Evolutionary conservation across 1,140 invertebrate genomes (phyloP).

Genomic region (Tetraneura akinire): DNA sequence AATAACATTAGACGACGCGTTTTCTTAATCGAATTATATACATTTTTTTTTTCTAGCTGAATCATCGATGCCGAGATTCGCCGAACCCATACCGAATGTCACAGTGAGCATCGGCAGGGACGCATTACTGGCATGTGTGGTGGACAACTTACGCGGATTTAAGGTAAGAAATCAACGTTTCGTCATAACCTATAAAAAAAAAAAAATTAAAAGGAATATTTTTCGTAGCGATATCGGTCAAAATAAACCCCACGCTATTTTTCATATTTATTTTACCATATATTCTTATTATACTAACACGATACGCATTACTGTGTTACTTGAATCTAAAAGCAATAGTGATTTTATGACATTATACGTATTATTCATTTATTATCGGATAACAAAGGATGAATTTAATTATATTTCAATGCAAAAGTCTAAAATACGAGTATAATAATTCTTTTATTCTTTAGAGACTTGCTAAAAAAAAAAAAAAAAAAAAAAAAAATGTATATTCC

Average conservation of each 20-base stretch:
- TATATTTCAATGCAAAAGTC: conserved; percentile 12
- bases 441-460: too few relatives aligned
- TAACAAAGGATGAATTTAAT: conserved; percentile 34
- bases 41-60: conserved; percentile 54
- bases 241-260: background rate
- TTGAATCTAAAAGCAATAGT: conserved; percentile 18
- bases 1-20: too few relatives aligned
- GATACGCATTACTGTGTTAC: background rate
- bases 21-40: too few relatives aligned
- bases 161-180: conserved; percentile 67
- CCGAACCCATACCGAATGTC: conserved; percentile 86
- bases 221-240: too few relatives aligned
- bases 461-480: too few relatives aligned
- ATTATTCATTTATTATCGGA: too few relatives aligned
- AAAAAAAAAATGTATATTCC: too few relatives aligned
- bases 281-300: conserved; percentile 37
- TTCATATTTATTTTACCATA: background rate
- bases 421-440: too few relatives aligned
- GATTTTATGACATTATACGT: background rate
- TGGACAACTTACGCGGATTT: conserved; percentile 85
- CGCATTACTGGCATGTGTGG: conserved; percentile 88
- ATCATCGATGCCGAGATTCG: conserved; percentile 55
- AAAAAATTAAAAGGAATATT: too few relatives aligned
- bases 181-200: too few relatives aligned
- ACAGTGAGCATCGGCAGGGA: conserved; percentile 91